Percentiles rank a stretch among this genome's conserved stretches.
phyloP scores from a whole-genome alignment of 2,113 vertebrate species.

The Morone chrysops region DNA sequence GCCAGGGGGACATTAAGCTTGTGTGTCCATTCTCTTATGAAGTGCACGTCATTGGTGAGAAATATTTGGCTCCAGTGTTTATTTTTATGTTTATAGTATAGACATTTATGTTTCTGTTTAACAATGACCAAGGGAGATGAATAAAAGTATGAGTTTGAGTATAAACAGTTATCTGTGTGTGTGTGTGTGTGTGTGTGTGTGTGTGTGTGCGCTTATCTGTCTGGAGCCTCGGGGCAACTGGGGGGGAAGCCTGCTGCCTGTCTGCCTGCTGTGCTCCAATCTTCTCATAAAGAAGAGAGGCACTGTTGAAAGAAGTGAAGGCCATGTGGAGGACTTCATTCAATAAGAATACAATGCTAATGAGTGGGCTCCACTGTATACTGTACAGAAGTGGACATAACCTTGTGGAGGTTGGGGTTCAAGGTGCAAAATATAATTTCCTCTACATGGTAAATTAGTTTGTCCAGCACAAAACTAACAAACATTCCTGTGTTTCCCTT shows the following conservation, averaged over 20 bases:
- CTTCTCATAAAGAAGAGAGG: constrained; percentile 57
- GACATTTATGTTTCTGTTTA: constrained; percentile 9
- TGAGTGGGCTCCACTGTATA: constrained; percentile 1
- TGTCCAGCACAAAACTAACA: too few species aligned
- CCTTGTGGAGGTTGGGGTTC: background rate
- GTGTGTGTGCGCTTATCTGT: constrained; percentile 47
- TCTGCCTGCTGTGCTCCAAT: constrained; percentile 59
- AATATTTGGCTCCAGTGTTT: background rate
- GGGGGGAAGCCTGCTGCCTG: constrained; percentile 34
- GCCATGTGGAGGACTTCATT: constrained; percentile 44
- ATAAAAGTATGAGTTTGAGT: constrained; percentile 14
- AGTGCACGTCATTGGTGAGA: constrained; percentile 27
- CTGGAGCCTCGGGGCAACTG: constrained; percentile 64
- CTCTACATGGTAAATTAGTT: background rate
- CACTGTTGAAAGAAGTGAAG: constrained; percentile 39
- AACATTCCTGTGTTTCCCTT: background rate
- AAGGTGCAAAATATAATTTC: constrained; percentile 11
- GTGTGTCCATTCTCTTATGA: constrained; percentile 37
- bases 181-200: constrained; percentile 15
- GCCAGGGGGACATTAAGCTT: constrained; percentile 41
- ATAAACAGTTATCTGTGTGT: constrained; percentile 2
- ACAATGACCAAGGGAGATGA: constrained; percentile 21
- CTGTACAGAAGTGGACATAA: constrained; percentile 12
- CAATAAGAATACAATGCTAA: constrained; percentile 22
- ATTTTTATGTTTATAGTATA: background rate